Conservation (phyloP, 2,888 invertebrate genomes). For the Bombylius discolor region DNA sequence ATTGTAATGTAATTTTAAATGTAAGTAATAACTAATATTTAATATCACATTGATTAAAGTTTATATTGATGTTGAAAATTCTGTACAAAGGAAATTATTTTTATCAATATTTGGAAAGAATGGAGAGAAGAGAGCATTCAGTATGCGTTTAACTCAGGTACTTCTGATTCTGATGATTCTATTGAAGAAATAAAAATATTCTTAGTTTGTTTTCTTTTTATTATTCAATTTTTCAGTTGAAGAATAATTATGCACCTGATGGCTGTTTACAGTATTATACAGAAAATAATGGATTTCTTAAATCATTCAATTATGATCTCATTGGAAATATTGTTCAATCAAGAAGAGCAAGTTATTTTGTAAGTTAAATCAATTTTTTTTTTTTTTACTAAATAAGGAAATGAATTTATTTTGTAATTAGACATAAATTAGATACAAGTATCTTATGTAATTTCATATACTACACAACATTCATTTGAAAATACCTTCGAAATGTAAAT, state of each 20-base stretch:
- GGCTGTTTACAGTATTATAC: conserved; percentile 56
- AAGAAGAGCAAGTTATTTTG: conserved; percentile 48
- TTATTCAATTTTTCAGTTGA: conserved; percentile 34
- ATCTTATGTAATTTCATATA: no score
- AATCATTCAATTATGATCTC: conserved; percentile 59
- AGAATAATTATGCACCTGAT: conserved; percentile 38
- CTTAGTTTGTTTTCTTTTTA: no score
- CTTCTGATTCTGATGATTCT: no score
- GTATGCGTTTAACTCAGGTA: conserved; percentile 38
- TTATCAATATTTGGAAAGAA: conserved; percentile 49
- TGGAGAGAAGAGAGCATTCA: conserved; percentile 44
- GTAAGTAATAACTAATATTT: no score
- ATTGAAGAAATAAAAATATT: no score
- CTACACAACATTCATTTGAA: no score
- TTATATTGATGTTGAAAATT: conserved; percentile 54
- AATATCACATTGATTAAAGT: conserved; percentile 38
- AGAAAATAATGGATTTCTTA: conserved; percentile 45
- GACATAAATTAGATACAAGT: no score
- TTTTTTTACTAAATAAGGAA: not conserved
- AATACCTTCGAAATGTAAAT: no score
- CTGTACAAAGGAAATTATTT: conserved; percentile 46
- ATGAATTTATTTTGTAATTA: not conserved
- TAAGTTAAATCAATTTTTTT: conserved; percentile 37
- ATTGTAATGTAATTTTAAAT: not conserved
- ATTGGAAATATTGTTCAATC: conserved; percentile 42